Evolutionary conservation across 1,140 invertebrate genomes (phyloP).

Genomic region (Tetranychus urticae): DNA sequence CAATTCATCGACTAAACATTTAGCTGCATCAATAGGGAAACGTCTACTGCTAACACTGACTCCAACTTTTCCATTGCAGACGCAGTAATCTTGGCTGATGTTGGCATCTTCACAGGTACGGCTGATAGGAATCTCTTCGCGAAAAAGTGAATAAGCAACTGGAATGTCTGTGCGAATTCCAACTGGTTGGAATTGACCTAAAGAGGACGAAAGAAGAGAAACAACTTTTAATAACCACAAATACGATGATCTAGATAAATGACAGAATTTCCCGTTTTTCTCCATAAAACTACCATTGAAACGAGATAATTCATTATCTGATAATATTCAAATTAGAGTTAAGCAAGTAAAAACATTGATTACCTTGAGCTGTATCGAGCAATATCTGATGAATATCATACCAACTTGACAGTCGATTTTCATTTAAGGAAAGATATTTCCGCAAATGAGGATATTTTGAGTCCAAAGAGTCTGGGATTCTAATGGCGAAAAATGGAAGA

Average conservation of each 20-base stretch:
- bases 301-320: too few relatives aligned
- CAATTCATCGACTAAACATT: not conserved
- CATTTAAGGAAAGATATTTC: constrained; percentile 2
- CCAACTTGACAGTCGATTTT: constrained; percentile 4
- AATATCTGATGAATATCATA: constrained; percentile 16
- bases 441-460: constrained; percentile 8
- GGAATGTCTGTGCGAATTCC: not conserved
- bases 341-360: too few relatives aligned
- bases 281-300: too few relatives aligned
- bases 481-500: constrained; percentile 16
- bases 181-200: not conserved
- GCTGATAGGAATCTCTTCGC: constrained; percentile 1
- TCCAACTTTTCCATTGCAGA: constrained; percentile 1
- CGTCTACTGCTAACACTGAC: not conserved
- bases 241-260: too few relatives aligned
- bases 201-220: not conserved
- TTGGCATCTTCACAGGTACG: constrained; percentile 3
- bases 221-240: too few relatives aligned
- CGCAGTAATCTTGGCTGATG: constrained; percentile 3
- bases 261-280: too few relatives aligned
- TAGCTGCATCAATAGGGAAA: not conserved
- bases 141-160: not conserved
- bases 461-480: constrained; percentile 12
- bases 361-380: constrained; percentile 11
- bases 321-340: too few relatives aligned